A percentile compares a stretch with the other conserved stretches of the same genome.
Conservation (phyloP, 2,888 invertebrate genomes). For the Trissoscelio sp. region DNA sequence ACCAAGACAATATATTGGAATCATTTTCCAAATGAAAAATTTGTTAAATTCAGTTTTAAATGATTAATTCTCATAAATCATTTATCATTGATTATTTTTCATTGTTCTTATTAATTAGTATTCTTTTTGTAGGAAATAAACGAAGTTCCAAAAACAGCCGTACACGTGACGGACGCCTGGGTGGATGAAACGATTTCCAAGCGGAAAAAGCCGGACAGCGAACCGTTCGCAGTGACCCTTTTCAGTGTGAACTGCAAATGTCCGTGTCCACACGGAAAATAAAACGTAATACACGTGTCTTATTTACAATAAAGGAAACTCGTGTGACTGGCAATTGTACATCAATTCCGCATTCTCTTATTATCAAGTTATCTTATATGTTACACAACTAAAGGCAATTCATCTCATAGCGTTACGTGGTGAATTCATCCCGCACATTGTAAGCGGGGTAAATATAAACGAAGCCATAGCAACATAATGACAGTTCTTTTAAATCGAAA, state of each 20-base stretch:
- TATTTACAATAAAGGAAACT: too few relatives aligned
- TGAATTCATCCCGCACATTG: constrained; percentile 1
- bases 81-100: too few relatives aligned
- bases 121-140: too few relatives aligned
- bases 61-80: not conserved
- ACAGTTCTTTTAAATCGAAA: constrained; percentile 14
- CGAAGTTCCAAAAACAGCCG: constrained; percentile 72
- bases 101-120: too few relatives aligned
- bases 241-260: constrained; percentile 76
- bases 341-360: not conserved
- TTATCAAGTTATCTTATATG: not conserved
- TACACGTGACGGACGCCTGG: constrained; percentile 79
- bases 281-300: not conserved
- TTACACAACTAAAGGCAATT: constrained; percentile 23
- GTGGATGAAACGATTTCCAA: constrained; percentile 71
- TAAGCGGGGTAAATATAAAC: constrained; percentile 37
- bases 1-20: too few relatives aligned
- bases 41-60: too few relatives aligned
- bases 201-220: constrained; percentile 68
- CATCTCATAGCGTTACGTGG: not conserved
- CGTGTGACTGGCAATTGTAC: not conserved
- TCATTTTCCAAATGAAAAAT: too few relatives aligned
- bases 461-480: constrained; percentile 43
- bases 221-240: constrained; percentile 75
- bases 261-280: constrained; percentile 71